Evolutionary conservation across 2,113 vertebrate species (phyloP).

Genomic region (Chlorodrepanis virens): DNA sequence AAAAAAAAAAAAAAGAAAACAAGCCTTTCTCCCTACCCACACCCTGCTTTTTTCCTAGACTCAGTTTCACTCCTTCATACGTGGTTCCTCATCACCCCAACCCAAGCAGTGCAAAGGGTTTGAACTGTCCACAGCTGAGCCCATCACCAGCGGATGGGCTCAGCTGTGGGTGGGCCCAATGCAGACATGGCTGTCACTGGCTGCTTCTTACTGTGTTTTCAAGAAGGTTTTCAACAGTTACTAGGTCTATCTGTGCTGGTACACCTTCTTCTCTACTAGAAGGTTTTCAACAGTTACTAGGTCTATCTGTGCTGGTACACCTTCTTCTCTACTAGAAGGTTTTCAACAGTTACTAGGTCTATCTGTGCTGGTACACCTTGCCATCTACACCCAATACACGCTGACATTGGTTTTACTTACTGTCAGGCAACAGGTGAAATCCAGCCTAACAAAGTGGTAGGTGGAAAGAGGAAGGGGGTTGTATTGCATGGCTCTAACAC

Average conservation of each 20-base stretch:
- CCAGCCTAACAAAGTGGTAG: not conserved
- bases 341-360: not conserved
- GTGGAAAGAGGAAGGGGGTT: not conserved
- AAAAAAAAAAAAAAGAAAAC: not conserved
- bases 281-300: not conserved
- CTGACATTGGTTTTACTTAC: not conserved
- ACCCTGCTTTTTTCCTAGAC: not conserved
- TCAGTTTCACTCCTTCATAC: not conserved
- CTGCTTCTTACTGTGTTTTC: not conserved
- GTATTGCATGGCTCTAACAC: not conserved
- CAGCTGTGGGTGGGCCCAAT: fast-evolving
- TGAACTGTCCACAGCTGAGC: fast-evolving
- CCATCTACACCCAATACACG: not conserved
- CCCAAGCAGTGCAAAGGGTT: not conserved
- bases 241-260: fast-evolving
- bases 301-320: fast-evolving
- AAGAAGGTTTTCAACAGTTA: not conserved
- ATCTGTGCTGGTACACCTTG: not conserved
- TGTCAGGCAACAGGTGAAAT: not conserved
- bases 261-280: not conserved
- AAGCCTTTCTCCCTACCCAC: not conserved
- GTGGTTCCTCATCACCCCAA: fast-evolving
- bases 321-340: not conserved
- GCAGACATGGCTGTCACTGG: not conserved
- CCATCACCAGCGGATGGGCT: not conserved